These are phyloP conservation scores for Crotalus tigris DNA, from an alignment of 2,113 vertebrate species.

Conservation along the genomic window DNA sequence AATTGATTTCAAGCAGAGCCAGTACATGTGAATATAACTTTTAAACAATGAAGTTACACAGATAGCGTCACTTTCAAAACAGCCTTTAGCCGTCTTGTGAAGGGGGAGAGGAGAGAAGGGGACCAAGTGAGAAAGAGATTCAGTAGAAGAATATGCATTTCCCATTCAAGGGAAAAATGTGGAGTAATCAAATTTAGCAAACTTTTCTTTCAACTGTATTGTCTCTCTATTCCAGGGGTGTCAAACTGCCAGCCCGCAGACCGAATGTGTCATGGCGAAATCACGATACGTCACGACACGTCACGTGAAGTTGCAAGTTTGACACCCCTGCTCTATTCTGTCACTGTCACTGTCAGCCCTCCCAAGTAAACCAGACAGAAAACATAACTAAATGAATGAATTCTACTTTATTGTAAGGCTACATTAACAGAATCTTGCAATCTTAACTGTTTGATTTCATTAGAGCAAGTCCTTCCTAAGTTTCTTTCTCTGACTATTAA, in stretches of 20 bases:
- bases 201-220: too few relatives aligned
- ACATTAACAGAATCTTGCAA: background rate
- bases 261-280: too few relatives aligned
- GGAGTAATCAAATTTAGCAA: too few relatives aligned
- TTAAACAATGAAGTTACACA: background rate
- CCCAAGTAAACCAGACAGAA: background rate
- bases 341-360: background rate
- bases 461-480: background rate
- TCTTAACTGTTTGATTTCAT: background rate
- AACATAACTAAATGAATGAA: background rate
- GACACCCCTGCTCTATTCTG: background rate
- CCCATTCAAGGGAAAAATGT: too few relatives aligned
- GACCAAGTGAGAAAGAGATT: too few relatives aligned
- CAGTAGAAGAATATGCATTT: too few relatives aligned
- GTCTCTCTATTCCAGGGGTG: too few relatives aligned
- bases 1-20: background rate
- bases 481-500: background rate
- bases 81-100: too few relatives aligned
- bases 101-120: too few relatives aligned
- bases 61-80: background rate
- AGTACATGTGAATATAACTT: background rate
- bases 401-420: background rate
- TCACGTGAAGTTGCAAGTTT: too few relatives aligned
- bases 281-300: too few relatives aligned
- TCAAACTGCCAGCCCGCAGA: too few relatives aligned